These are phyloP conservation scores for Ramphastos sulfuratus DNA, from an alignment of 2,113 vertebrate genomes.

Conservation along the genomic window DNA sequence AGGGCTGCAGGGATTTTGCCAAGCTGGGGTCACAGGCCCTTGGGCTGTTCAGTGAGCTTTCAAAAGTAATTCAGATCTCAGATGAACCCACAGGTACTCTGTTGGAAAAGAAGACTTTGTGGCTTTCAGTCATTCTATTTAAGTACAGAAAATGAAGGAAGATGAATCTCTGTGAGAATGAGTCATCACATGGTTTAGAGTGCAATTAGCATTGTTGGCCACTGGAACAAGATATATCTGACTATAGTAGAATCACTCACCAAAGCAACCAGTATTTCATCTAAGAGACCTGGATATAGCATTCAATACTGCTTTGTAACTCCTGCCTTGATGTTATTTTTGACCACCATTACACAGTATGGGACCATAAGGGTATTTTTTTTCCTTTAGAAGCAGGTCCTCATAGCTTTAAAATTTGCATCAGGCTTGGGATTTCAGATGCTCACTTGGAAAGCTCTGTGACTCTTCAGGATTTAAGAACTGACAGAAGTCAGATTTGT, in stretches of 20 bases:
- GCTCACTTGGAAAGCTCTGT: background rate
- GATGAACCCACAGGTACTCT: background rate
- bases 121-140: background rate
- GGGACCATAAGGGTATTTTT: background rate
- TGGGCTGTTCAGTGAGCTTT: background rate
- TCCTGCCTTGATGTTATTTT: background rate
- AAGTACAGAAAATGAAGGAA: background rate
- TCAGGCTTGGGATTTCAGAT: background rate
- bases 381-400: background rate
- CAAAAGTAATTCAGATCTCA: background rate
- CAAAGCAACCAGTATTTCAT: background rate
- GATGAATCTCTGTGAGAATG: background rate
- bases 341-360: background rate
- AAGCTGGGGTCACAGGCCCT: background rate
- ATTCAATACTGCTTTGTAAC: background rate
- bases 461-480: background rate
- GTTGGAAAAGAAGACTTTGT: background rate
- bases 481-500: background rate
- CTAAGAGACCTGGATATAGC: background rate
- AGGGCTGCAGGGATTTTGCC: background rate
- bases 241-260: background rate
- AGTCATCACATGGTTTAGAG: background rate
- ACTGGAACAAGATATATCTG: background rate
- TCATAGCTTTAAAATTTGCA: background rate
- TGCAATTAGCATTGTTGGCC: background rate